Percentiles rank a stretch among this genome's conserved stretches.
These are phyloP conservation scores for Lacerta bilineata DNA, from an alignment of 2,797 vertebrate genomes.

Conservation along the genomic window DNA sequence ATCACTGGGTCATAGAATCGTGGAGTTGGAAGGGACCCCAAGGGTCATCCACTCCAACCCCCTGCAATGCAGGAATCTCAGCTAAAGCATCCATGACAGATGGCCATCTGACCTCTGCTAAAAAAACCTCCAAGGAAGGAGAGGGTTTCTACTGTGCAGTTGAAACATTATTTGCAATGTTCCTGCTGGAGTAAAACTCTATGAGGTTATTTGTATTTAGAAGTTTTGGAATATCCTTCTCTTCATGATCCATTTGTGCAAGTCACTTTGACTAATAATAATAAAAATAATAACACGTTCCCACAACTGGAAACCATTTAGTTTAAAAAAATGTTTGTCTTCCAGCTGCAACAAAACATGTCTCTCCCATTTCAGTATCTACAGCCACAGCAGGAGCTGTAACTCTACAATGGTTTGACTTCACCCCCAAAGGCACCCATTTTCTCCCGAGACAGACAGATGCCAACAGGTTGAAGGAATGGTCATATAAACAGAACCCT, in stretches of 20 bases:
- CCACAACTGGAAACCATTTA: background rate
- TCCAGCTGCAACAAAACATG: background rate
- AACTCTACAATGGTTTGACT: too few species aligned
- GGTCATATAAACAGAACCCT: background rate
- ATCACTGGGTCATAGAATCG: background rate
- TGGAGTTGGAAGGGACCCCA: too few species aligned
- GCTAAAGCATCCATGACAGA: too few species aligned
- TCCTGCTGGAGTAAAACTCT: background rate
- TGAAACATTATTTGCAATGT: background rate
- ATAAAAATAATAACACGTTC: background rate
- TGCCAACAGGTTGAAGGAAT: background rate
- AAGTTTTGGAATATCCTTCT: background rate
- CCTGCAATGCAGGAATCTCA: too few species aligned
- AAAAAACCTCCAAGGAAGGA: too few species aligned
- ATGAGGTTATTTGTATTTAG: background rate
- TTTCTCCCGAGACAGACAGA: too few species aligned
- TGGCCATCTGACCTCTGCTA: too few species aligned
- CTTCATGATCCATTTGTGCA: background rate
- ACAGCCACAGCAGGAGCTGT: too few species aligned
- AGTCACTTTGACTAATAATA: background rate
- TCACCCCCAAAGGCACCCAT: too few species aligned
- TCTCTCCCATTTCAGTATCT: too few species aligned
- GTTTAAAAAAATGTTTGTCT: background rate
- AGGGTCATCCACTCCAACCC: too few species aligned
- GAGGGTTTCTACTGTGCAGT: background rate